Evolutionary conservation across 2,888 invertebrate genomes (phyloP).

Genomic region (Lasiommata megera): DNA sequence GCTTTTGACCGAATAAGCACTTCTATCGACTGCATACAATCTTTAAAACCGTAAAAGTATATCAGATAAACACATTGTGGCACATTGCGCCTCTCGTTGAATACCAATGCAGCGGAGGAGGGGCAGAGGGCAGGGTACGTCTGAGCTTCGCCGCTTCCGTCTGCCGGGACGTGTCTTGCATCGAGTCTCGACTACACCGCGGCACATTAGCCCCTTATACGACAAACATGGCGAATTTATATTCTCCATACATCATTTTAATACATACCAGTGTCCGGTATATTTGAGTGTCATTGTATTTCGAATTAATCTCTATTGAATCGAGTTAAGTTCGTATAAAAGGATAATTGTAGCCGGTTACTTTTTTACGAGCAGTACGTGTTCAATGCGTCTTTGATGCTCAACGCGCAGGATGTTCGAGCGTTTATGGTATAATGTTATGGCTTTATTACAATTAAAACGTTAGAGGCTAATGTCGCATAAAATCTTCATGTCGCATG

Average conservation of each 20-base stretch:
- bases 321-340: constrained; percentile 25
- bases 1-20: constrained; percentile 18
- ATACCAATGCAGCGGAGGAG: constrained; percentile 61
- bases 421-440: constrained; percentile 29
- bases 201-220: constrained; percentile 54
- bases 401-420: constrained; percentile 30
- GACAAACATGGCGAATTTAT: constrained; percentile 56
- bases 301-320: constrained; percentile 44
- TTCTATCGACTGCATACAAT: constrained; percentile 36
- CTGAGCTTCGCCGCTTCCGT: constrained; percentile 66
- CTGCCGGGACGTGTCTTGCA: constrained; percentile 60
- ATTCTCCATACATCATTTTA: constrained; percentile 57
- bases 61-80: constrained; percentile 51
- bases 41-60: constrained; percentile 39
- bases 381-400: constrained; percentile 28
- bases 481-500: neutral
- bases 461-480: constrained; percentile 2
- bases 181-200: constrained; percentile 55
- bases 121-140: constrained; percentile 40
- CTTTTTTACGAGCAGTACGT: constrained; percentile 34
- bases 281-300: constrained; percentile 54
- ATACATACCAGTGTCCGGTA: constrained; percentile 61
- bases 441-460: constrained; percentile 7
- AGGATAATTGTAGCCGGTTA: constrained; percentile 32
- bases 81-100: constrained; percentile 59